These are phyloP conservation scores for Boloria euphrosyne DNA, from an alignment of 2,888 invertebrate genomes.

Conservation along the genomic window DNA sequence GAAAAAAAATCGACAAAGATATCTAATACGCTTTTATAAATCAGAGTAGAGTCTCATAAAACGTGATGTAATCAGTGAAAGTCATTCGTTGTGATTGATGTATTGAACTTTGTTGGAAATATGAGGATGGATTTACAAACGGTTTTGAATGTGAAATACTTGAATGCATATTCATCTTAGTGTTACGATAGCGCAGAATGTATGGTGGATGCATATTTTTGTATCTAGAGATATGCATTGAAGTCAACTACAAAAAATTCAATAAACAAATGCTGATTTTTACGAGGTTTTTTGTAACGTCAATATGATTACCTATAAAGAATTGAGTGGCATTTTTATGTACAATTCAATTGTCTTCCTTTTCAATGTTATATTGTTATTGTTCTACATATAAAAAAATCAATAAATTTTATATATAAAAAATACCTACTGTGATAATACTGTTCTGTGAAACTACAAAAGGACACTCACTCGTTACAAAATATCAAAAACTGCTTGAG, in stretches of 20 bases:
- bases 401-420: not conserved
- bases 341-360: slow-evolving; percentile 5
- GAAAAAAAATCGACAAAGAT: not conserved
- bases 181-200: not conserved
- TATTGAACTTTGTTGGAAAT: slow-evolving; percentile 20
- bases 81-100: slow-evolving; percentile 15
- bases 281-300: slow-evolving; percentile 2
- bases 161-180: not conserved
- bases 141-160: slow-evolving; percentile 10
- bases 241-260: not conserved
- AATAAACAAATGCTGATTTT: not conserved
- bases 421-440: too few species aligned
- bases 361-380: slow-evolving; percentile 1
- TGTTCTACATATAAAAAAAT: too few species aligned
- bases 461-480: too few species aligned
- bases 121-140: slow-evolving; percentile 18
- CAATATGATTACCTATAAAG: slow-evolving; percentile 2
- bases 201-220: not conserved
- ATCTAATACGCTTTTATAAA: slow-evolving; percentile 1
- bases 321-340: slow-evolving; percentile 5
- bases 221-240: not conserved
- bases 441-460: too few species aligned
- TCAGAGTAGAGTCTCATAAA: slow-evolving; percentile 13
- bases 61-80: slow-evolving; percentile 16
- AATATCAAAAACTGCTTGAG: too few species aligned